Percentiles rank a stretch among this genome's conserved stretches.
Conservation (phyloP, 2,113 vertebrate species). For the Gallinago undulata region DNA sequence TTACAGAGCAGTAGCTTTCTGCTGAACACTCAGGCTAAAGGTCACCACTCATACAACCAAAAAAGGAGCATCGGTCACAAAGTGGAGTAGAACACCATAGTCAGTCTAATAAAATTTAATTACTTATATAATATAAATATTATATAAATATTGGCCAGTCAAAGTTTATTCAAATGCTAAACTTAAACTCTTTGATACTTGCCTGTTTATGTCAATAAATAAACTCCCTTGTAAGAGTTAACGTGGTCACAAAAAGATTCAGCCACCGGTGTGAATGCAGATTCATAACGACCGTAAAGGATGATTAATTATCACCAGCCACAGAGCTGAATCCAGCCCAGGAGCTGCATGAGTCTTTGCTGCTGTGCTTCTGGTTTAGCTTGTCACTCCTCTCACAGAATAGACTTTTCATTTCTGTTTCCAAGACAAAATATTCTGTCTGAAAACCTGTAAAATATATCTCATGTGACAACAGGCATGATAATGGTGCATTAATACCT, state of each 20-base stretch:
- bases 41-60: not conserved
- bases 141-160: not conserved
- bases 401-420: not conserved
- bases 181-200: not conserved
- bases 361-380: not conserved
- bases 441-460: not conserved
- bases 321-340: not conserved
- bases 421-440: constrained; percentile 17
- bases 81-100: not conserved
- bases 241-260: not conserved
- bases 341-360: not conserved
- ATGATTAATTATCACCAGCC: not conserved
- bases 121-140: not conserved
- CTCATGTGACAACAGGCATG: not conserved
- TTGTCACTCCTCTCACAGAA: not conserved
- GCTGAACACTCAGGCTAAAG: not conserved
- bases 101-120: not conserved
- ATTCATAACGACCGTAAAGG: not conserved
- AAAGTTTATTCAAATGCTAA: not conserved
- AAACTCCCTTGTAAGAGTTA: not conserved
- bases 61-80: not conserved
- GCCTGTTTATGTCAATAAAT: not conserved
- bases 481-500: not conserved
- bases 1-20: not conserved
- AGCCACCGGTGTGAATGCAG: not conserved